A percentile compares a stretch with the other conserved stretches of the same genome.
phyloP scores from a whole-genome alignment of 2,888 invertebrate genomes.

The Hemithea aestivaria region DNA sequence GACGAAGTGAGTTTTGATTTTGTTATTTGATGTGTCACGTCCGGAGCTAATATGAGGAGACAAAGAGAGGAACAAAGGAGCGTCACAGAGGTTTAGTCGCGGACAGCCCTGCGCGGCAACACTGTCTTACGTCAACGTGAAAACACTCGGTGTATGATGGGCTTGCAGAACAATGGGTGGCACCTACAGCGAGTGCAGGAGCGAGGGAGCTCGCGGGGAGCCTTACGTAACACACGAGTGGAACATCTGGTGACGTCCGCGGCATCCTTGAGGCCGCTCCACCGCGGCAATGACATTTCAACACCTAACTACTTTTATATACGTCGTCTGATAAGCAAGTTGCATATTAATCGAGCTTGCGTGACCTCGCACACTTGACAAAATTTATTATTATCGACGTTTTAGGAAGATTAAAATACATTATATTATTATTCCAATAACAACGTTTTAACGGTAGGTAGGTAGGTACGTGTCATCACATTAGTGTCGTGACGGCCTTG shows the following conservation, averaged over 20 bases:
- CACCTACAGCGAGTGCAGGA: slow-evolving; percentile 48
- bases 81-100: background rate
- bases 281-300: slow-evolving; percentile 42
- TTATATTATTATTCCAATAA: slow-evolving; percentile 4
- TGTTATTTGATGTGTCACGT: too few relatives aligned
- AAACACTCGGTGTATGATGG: slow-evolving; percentile 39
- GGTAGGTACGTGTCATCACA: slow-evolving; percentile 5
- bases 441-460: slow-evolving; percentile 6
- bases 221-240: slow-evolving; percentile 44
- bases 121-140: slow-evolving; percentile 37
- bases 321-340: slow-evolving; percentile 20
- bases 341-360: slow-evolving; percentile 23
- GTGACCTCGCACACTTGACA: slow-evolving; percentile 30
- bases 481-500: slow-evolving; percentile 18
- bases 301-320: slow-evolving; percentile 26
- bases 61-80: background rate
- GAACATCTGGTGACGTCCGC: background rate
- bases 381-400: slow-evolving; percentile 28
- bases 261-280: slow-evolving; percentile 24
- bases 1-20: too few relatives aligned
- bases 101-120: slow-evolving; percentile 14
- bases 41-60: too few relatives aligned
- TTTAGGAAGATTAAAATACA: slow-evolving; percentile 16
- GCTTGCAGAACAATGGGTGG: slow-evolving; percentile 53
- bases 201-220: too few relatives aligned